Evolutionary conservation across 2,888 invertebrate genomes (phyloP).

Genomic region (Parnassius orleans): DNA sequence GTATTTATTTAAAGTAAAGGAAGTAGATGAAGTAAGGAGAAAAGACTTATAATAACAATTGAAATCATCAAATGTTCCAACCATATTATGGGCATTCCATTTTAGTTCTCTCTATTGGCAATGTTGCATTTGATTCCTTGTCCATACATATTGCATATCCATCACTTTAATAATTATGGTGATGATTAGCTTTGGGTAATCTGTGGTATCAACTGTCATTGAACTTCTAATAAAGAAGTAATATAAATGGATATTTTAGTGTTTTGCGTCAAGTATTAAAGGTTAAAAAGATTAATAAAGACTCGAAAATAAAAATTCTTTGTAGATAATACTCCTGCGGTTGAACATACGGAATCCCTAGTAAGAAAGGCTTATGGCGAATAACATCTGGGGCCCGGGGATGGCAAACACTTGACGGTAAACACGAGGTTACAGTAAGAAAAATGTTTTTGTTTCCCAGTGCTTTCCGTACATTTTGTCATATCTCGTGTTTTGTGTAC

Average conservation of each 20-base stretch:
- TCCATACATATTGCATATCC: too few species aligned
- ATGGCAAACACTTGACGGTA: constrained; percentile 74
- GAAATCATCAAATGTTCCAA: too few species aligned
- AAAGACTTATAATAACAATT: too few species aligned
- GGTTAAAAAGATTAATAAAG: constrained; percentile 62
- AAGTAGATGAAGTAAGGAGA: too few species aligned
- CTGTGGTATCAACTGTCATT: too few species aligned
- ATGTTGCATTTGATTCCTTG: too few species aligned
- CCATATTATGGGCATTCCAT: too few species aligned
- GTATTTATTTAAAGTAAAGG: too few species aligned
- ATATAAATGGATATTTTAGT: neutral
- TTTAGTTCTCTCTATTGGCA: too few species aligned
- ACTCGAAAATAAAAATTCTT: constrained; percentile 64
- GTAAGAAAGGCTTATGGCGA: constrained; percentile 76
- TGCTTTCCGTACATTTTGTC: constrained; percentile 57
- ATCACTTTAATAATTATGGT: too few species aligned
- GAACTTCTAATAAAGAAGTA: too few species aligned
- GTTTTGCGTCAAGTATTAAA: neutral
- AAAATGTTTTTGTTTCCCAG: constrained; percentile 73
- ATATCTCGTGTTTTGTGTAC: constrained; percentile 48
- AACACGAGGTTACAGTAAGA: constrained; percentile 70
- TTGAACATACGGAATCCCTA: constrained; percentile 72
- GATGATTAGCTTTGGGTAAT: too few species aligned
- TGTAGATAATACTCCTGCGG: constrained; percentile 50
- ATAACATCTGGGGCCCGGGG: constrained; percentile 75